phyloP scores from a whole-genome alignment of 2,888 invertebrate genomes.

The Thera obeliscata region DNA sequence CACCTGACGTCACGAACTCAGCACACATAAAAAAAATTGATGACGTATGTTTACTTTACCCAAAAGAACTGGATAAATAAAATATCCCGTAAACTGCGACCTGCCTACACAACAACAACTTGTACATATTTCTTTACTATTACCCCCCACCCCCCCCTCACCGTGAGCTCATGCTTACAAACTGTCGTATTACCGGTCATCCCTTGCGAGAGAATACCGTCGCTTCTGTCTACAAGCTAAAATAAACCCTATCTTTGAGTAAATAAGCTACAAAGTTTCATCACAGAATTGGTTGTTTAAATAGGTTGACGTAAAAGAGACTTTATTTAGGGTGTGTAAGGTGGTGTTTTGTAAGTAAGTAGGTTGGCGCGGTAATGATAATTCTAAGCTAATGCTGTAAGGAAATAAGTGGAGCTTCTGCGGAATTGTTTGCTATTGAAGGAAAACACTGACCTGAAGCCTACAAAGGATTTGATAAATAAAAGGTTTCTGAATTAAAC shows the following conservation, averaged over 20 bases:
- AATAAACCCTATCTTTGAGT: constrained; percentile 53
- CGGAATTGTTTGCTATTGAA: constrained; percentile 63
- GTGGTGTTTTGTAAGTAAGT: constrained; percentile 51
- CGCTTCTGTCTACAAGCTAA: constrained; percentile 47
- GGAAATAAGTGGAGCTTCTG: constrained; percentile 67
- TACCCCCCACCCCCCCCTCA: constrained; percentile 56
- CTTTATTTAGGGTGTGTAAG: constrained; percentile 55
- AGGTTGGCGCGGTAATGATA: constrained; percentile 66
- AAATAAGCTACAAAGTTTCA: constrained; percentile 46
- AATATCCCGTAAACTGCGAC: constrained; percentile 65
- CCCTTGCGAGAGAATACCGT: constrained; percentile 67
- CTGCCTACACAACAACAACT: constrained; percentile 66
- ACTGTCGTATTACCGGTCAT: constrained; percentile 82
- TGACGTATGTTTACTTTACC: constrained; percentile 45
- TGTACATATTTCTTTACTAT: constrained; percentile 78
- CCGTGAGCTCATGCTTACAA: constrained; percentile 82
- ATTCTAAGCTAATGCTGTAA: constrained; percentile 78
- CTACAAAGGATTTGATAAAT: constrained; percentile 5
- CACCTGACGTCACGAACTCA: constrained; percentile 38
- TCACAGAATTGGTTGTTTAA: constrained; percentile 46
- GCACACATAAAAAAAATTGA: constrained; percentile 41
- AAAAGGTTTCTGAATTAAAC: constrained; percentile 11
- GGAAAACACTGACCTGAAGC: constrained; percentile 40
- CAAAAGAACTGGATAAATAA: constrained; percentile 61
- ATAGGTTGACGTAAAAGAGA: constrained; percentile 52